Evolutionary conservation across 2,888 invertebrate species (phyloP).

Genomic region (Caradrina clavipalpis): DNA sequence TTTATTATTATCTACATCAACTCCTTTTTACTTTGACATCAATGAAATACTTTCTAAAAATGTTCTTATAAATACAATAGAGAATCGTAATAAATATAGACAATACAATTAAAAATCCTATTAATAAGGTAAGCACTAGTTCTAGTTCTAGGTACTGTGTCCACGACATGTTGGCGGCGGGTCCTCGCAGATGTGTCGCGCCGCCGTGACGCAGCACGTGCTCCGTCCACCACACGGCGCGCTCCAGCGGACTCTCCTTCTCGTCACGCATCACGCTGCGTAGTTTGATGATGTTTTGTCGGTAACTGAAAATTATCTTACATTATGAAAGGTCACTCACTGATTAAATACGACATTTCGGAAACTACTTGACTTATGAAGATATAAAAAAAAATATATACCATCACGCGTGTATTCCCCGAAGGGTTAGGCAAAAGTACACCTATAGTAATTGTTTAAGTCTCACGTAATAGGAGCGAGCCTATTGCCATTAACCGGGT

Average conservation of each 20-base stretch:
- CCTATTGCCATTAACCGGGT: too few species aligned
- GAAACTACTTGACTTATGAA: too few species aligned
- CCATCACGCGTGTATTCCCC: too few species aligned
- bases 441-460: too few species aligned
- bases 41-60: not conserved
- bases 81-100: not conserved
- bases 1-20: not conserved
- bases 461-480: too few species aligned
- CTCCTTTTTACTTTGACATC: slow-evolving; percentile 17
- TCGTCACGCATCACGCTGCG: slow-evolving; percentile 42
- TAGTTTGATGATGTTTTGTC: slow-evolving; percentile 39
- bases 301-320: slow-evolving; percentile 37
- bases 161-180: slow-evolving; percentile 47
- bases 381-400: too few species aligned
- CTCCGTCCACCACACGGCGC: slow-evolving; percentile 87
- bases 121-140: slow-evolving; percentile 7
- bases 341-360: too few species aligned
- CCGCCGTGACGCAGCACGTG: slow-evolving; percentile 55
- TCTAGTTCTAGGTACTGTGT: slow-evolving; percentile 31
- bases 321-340: too few species aligned
- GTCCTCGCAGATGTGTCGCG: slow-evolving; percentile 55
- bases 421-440: too few species aligned
- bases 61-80: slow-evolving; percentile 4
- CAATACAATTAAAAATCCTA: not conserved
- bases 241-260: slow-evolving; percentile 66